These are phyloP conservation scores for Emys orbicularis DNA, from an alignment of 2,797 vertebrate genomes.

Conservation along the genomic window DNA sequence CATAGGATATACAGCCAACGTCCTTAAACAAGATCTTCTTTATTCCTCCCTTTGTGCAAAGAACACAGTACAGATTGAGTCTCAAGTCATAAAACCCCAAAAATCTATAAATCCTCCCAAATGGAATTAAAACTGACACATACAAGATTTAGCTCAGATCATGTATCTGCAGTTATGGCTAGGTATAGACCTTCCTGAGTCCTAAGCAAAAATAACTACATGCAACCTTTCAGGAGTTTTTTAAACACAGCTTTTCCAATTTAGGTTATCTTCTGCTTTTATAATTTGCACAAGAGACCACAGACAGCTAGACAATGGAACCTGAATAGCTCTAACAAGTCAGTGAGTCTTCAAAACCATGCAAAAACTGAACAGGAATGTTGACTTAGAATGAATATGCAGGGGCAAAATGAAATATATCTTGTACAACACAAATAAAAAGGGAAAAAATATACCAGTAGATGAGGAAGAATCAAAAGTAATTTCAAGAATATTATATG, in stretches of 20 bases:
- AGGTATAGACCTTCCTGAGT: constrained; percentile 28
- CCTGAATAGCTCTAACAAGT: neutral
- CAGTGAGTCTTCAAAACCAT: neutral
- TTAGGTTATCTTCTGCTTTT: neutral
- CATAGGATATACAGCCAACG: constrained; percentile 15
- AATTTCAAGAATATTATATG: neutral
- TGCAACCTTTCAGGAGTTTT: neutral
- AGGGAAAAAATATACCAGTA: neutral
- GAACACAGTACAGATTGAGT: constrained; percentile 40
- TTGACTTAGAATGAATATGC: neutral
- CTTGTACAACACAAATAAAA: neutral
- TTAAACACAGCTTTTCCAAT: neutral
- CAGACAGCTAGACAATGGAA: neutral
- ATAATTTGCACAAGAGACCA: neutral
- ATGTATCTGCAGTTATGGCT: constrained; percentile 34
- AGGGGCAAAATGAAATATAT: neutral
- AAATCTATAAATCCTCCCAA: constrained; percentile 58
- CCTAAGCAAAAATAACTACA: constrained; percentile 50
- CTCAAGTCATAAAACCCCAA: constrained; percentile 43
- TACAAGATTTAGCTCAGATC: constrained; percentile 7
- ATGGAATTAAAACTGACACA: constrained; percentile 56
- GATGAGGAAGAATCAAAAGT: neutral
- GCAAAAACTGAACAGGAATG: neutral
- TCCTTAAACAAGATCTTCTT: constrained; percentile 37
- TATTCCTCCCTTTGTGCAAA: constrained; percentile 49